These are phyloP conservation scores for Hirundichthys speculiger DNA, from an alignment of 2,113 vertebrate species.

Conservation along the genomic window DNA sequence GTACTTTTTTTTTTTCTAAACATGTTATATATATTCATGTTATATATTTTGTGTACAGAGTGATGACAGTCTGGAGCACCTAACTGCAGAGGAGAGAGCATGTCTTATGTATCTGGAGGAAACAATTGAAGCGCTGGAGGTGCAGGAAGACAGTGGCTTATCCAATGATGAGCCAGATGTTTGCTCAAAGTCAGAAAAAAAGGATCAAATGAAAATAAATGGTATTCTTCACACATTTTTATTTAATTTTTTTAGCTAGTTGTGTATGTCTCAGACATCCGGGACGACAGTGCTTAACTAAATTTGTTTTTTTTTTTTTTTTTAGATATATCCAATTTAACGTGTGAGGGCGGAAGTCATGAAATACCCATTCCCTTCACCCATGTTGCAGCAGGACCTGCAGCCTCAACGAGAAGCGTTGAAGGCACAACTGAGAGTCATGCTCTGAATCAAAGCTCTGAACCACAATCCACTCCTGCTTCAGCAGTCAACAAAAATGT, in stretches of 20 bases:
- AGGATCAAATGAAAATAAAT: conserved; percentile 14
- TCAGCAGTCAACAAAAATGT: neutral
- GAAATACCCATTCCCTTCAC: neutral
- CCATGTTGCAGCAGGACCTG: neutral
- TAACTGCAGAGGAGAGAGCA: conserved; percentile 90
- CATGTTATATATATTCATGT: neutral
- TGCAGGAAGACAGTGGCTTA: conserved; percentile 88
- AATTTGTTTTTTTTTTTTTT: conserved; percentile 20
- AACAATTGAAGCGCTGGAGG: conserved; percentile 90
- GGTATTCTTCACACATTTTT: conserved; percentile 44
- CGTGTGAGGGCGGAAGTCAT: conserved; percentile 21
- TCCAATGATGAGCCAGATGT: conserved; percentile 81
- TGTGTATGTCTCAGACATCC: neutral
- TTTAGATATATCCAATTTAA: conserved; percentile 61
- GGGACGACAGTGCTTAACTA: neutral
- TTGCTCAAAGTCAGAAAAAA: conserved; percentile 3
- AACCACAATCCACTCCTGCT: conserved; percentile 6
- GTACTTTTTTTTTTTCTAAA: no score
- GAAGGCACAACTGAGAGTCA: neutral
- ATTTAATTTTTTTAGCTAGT: no score
- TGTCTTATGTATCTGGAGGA: conserved; percentile 92
- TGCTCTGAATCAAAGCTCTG: conserved; percentile 9
- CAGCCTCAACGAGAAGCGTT: neutral
- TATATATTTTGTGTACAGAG: conserved; percentile 77
- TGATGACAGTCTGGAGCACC: conserved; percentile 87